Conservation (phyloP, 37 sponge, comb jelly and placozoan genomes). For the Cliona cf. orientalis region DNA sequence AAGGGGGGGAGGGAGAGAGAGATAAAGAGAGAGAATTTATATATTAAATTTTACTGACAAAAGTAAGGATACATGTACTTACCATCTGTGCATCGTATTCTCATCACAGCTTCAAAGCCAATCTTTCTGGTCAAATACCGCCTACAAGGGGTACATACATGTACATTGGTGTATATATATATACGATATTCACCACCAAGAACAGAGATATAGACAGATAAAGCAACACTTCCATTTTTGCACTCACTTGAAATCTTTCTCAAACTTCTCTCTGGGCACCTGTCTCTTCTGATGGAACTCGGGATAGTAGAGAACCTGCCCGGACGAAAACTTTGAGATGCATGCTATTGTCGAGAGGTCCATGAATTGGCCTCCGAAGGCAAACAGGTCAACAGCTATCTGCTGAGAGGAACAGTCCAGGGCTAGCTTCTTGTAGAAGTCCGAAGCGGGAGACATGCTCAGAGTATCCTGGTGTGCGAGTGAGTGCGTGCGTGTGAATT, state of each 20-base stretch:
- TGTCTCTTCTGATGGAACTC: conserved; percentile 71
- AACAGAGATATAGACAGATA: too few species aligned
- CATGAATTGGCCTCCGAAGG: conserved; percentile 63
- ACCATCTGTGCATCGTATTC: conserved; percentile 95
- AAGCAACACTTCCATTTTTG: too few species aligned
- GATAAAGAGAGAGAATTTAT: neutral
- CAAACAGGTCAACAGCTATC: conserved; percentile 91
- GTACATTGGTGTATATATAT: neutral
- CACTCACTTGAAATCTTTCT: conserved; percentile 70
- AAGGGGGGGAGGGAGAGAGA: neutral
- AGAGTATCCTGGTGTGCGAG: conserved; percentile 48
- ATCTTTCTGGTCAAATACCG: conserved; percentile 90
- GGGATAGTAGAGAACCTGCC: conserved; percentile 90
- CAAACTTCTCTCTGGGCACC: conserved; percentile 45
- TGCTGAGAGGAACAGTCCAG: conserved; percentile 95
- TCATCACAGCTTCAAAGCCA: conserved; percentile 98
- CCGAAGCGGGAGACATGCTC: conserved; percentile 80
- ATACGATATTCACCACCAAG: too few species aligned
- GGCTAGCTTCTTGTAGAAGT: conserved; percentile 97
- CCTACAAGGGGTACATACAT: conserved; percentile 6
- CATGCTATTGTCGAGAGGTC: conserved; percentile 84
- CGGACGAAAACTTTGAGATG: conserved; percentile 90
- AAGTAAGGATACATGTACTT: neutral
- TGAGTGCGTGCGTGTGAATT: neutral
- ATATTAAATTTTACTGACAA: neutral